Evolutionary conservation across 1,140 invertebrate species (phyloP).

Genomic region (Drosophila kohkoa): DNA sequence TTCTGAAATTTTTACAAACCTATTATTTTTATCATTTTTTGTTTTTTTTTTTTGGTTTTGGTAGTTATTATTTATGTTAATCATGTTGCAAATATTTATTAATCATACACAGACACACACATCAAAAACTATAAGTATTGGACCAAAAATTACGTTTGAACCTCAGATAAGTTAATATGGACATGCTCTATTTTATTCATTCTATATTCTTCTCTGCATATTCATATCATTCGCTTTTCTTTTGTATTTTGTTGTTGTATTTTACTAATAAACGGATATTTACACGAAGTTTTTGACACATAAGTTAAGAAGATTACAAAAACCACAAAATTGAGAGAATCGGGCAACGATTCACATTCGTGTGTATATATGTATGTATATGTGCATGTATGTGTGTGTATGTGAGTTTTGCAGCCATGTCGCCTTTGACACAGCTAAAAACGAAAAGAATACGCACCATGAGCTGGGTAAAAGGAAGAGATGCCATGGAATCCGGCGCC

Average conservation of each 20-base stretch:
- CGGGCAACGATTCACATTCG: conserved; percentile 3
- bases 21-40: too few relatives aligned
- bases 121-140: conserved; percentile 79
- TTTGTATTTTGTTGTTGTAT: conserved; percentile 8
- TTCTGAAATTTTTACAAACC: conserved; percentile 27
- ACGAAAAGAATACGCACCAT: conserved; percentile 4
- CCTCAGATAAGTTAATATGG: conserved; percentile 71
- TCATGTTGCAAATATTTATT: background rate
- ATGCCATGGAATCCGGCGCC: conserved; percentile 28
- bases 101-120: conserved; percentile 35
- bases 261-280: conserved; percentile 21
- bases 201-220: conserved; percentile 3
- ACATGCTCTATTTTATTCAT: conserved; percentile 35
- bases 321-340: conserved; percentile 41
- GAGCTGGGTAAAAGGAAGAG: background rate
- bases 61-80: conserved; percentile 1
- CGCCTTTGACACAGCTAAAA: conserved; percentile 1
- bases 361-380: background rate
- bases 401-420: conserved; percentile 3
- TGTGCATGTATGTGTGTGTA: conserved; percentile 9
- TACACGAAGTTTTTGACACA: conserved; percentile 26
- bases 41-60: background rate
- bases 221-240: conserved; percentile 10
- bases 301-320: conserved; percentile 19
- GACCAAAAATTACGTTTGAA: conserved; percentile 82